These are phyloP conservation scores for Syrrhaptes paradoxus DNA, from an alignment of 2,113 vertebrate species.

Conservation along the genomic window DNA sequence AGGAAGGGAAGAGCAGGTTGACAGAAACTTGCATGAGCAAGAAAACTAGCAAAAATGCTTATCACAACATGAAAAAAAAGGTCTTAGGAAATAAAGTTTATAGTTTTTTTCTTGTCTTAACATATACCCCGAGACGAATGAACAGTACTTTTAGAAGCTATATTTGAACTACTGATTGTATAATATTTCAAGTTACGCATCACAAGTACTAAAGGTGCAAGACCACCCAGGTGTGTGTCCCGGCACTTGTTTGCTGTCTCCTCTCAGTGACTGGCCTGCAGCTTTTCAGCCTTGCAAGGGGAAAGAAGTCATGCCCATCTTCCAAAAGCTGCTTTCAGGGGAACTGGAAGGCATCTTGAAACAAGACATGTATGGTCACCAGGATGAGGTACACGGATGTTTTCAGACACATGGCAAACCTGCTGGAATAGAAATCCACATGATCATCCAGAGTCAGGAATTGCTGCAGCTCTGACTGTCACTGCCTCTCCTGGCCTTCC, in stretches of 20 bases:
- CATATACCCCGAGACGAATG: background rate
- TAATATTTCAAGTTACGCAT: background rate
- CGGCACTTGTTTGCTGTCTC: rapidly evolving
- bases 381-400: background rate
- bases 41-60: background rate
- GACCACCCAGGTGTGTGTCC: background rate
- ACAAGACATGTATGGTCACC: background rate
- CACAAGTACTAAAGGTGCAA: background rate
- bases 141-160: background rate
- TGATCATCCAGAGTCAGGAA: background rate
- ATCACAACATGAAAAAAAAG: background rate
- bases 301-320: background rate
- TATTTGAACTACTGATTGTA: background rate
- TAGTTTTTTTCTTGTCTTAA: background rate
- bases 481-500: background rate
- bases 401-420: background rate
- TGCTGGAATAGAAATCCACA: background rate
- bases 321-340: background rate
- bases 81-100: background rate
- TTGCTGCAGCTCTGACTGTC: rapidly evolving
- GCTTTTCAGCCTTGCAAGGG: background rate
- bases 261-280: background rate
- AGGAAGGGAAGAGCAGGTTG: background rate
- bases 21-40: background rate
- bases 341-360: background rate